Evolutionary conservation across 2,113 vertebrate genomes (phyloP).

Genomic region (Sinosuthora webbiana): DNA sequence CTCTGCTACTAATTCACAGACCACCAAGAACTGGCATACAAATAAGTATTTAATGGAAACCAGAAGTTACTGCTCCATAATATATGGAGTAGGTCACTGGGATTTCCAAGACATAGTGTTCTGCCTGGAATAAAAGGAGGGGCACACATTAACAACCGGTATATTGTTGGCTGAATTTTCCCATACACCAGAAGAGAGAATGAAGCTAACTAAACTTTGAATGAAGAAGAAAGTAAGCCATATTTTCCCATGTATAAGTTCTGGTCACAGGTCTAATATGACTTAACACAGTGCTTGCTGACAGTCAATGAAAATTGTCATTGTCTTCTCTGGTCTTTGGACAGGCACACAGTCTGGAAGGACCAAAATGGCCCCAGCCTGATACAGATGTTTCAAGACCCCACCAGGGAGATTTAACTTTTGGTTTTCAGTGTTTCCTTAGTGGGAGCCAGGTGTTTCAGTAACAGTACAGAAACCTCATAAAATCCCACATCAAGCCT

Average conservation of each 20-base stretch:
- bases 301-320: not conserved
- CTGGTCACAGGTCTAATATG: not conserved
- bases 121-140: not conserved
- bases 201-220: not conserved
- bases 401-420: not conserved
- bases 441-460: not conserved
- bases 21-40: not conserved
- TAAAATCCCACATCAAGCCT: conserved; percentile 4
- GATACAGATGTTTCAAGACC: not conserved
- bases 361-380: not conserved
- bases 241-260: not conserved
- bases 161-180: not conserved
- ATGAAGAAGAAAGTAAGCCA: not conserved
- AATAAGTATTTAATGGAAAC: not conserved
- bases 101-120: not conserved
- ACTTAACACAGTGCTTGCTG: not conserved
- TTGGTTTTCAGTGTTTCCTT: not conserved
- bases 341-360: not conserved
- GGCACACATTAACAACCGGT: not conserved
- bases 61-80: not conserved
- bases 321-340: not conserved
- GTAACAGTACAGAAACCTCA: not conserved
- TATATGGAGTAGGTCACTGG: not conserved
- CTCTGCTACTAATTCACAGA: not conserved
- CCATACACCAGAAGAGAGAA: not conserved